These are phyloP conservation scores for Orycteropus afer DNA, from an alignment of 2,113 vertebrate genomes.

Conservation along the genomic window DNA sequence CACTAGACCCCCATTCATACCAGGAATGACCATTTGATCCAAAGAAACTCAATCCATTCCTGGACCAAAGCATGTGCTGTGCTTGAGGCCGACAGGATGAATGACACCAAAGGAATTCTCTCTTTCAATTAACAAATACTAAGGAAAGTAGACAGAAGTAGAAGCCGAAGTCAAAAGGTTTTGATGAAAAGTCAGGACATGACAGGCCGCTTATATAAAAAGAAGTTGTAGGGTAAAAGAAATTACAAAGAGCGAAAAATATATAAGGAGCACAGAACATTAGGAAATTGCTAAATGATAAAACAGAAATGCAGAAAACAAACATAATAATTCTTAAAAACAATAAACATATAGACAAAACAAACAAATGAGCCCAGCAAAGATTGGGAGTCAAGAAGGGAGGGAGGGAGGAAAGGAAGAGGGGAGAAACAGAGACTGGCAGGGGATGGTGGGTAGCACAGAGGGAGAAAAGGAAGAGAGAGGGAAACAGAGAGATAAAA, in stretches of 20 bases:
- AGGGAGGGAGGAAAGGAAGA: background rate
- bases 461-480: background rate
- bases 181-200: background rate
- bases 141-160: background rate
- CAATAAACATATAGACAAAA: background rate
- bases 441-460: background rate
- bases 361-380: background rate
- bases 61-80: constrained; percentile 8
- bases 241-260: background rate
- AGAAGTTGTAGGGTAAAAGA: background rate
- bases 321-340: background rate
- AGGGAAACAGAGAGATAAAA: background rate
- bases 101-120: background rate
- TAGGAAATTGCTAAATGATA: background rate
- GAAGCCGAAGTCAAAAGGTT: background rate
- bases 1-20: background rate
- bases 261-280: background rate
- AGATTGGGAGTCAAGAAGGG: background rate
- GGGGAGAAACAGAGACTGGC: background rate
- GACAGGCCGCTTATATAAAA: background rate
- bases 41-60: background rate
- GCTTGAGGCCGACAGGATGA: background rate
- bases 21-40: background rate
- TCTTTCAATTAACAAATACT: constrained; percentile 37
- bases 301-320: constrained; percentile 18